These are phyloP conservation scores for Lacerta bilineata DNA, from an alignment of 2,797 vertebrate genomes.

Conservation along the genomic window DNA sequence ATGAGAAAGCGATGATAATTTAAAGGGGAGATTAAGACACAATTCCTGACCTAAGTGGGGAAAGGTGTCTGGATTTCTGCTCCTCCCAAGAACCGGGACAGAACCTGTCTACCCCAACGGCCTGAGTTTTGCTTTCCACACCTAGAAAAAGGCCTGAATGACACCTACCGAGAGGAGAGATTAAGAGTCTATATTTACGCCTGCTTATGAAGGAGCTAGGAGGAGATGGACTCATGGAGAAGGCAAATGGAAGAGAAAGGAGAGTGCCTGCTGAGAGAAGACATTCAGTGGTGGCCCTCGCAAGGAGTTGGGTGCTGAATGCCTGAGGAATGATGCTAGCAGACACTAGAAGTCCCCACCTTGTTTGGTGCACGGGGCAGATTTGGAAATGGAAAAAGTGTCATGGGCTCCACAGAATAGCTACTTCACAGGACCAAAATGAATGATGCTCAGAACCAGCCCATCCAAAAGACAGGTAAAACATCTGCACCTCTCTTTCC, in stretches of 20 bases:
- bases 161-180: background rate
- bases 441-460: too few relatives aligned
- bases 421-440: too few relatives aligned
- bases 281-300: background rate
- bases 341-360: background rate
- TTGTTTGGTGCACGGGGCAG: too few relatives aligned
- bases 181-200: constrained; percentile 13
- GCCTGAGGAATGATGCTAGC: background rate
- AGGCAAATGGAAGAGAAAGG: background rate
- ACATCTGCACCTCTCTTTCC: too few relatives aligned
- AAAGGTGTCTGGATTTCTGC: too few relatives aligned
- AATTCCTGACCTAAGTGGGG: too few relatives aligned
- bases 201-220: background rate
- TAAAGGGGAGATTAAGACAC: background rate
- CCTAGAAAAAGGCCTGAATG: background rate
- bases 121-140: background rate
- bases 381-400: too few relatives aligned
- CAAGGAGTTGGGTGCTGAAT: background rate
- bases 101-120: too few relatives aligned
- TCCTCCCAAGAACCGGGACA: too few relatives aligned
- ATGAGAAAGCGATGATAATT: too few relatives aligned
- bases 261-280: background rate
- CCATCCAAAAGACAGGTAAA: too few relatives aligned
- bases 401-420: too few relatives aligned
- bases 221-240: background rate